A percentile compares a stretch with the other conserved stretches of the same genome.
Conservation (phyloP, 2,113 vertebrate genomes). For the Neolamprologus tretocephalus region DNA sequence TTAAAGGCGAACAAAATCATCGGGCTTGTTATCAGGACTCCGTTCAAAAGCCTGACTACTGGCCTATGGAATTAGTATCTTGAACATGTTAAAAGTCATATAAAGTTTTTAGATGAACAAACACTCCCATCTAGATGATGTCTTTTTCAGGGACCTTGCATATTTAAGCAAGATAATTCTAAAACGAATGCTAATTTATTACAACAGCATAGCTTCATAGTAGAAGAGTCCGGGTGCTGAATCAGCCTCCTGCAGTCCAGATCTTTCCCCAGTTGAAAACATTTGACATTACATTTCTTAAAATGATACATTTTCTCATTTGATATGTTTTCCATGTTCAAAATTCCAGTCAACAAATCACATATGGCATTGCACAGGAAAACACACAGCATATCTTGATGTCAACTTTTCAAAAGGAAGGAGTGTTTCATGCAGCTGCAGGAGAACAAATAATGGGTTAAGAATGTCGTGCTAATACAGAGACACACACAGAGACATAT, state of each 20-base stretch:
- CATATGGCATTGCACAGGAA: not conserved
- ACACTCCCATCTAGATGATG: not conserved
- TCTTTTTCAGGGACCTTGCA: not conserved
- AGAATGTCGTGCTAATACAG: not conserved
- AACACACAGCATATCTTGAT: not conserved
- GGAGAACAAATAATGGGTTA: not conserved
- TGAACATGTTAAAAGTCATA: not conserved
- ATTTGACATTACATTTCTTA: not conserved
- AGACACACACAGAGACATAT: not conserved
- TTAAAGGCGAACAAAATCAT: not conserved
- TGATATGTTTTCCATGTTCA: not conserved
- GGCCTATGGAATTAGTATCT: not conserved
- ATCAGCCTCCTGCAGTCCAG: not conserved
- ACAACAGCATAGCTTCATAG: not conserved
- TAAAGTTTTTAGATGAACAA: not conserved
- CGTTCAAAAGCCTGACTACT: not conserved
- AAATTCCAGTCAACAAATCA: not conserved
- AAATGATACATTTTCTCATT: not conserved
- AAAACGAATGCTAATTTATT: not conserved
- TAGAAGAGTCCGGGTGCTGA: not conserved
- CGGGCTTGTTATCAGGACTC: not conserved
- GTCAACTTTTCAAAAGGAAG: conserved; percentile 2
- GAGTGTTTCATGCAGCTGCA: not conserved
- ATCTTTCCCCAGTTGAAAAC: not conserved
- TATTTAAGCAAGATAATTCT: not conserved